phyloP scores from a whole-genome alignment of 2,888 invertebrate species.

The Diaphora mendica region DNA sequence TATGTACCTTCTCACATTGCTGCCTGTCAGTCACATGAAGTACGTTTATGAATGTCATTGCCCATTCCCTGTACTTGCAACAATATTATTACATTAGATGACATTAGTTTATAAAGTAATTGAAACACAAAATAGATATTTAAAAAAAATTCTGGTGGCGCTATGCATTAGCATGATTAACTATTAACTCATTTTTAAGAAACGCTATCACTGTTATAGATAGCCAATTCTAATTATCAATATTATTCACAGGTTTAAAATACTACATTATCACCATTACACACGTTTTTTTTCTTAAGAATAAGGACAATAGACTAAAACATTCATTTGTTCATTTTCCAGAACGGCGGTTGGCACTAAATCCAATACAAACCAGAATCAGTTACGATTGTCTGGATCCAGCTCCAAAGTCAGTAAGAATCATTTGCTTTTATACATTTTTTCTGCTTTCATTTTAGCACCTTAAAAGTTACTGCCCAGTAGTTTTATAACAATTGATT shows the following conservation, averaged over 20 bases:
- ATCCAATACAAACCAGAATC: constrained; percentile 83
- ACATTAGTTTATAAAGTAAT: too few relatives aligned
- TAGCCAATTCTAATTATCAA: neutral
- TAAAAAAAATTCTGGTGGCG: too few relatives aligned
- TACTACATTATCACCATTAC: neutral
- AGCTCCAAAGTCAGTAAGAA: constrained; percentile 99
- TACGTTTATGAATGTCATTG: too few relatives aligned
- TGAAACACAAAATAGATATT: too few relatives aligned
- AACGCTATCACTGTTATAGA: neutral
- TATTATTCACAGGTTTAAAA: neutral
- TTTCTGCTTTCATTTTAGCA: constrained; percentile 80
- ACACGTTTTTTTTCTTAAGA: neutral
- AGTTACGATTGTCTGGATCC: constrained; percentile 87
- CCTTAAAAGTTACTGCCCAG: constrained; percentile 52
- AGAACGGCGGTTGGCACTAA: constrained; percentile 85
- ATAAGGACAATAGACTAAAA: constrained; percentile 17
- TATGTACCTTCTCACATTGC: too few relatives aligned
- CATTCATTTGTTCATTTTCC: constrained; percentile 58
- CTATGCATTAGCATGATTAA: neutral
- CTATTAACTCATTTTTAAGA: neutral
- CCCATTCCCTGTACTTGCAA: too few relatives aligned
- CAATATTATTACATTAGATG: too few relatives aligned
- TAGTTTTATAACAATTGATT: constrained; percentile 44
- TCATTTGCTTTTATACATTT: constrained; percentile 85
- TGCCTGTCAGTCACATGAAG: too few relatives aligned